These are phyloP conservation scores for Bradysia coprophila DNA, from an alignment of 1,140 invertebrate species.

Conservation along the genomic window DNA sequence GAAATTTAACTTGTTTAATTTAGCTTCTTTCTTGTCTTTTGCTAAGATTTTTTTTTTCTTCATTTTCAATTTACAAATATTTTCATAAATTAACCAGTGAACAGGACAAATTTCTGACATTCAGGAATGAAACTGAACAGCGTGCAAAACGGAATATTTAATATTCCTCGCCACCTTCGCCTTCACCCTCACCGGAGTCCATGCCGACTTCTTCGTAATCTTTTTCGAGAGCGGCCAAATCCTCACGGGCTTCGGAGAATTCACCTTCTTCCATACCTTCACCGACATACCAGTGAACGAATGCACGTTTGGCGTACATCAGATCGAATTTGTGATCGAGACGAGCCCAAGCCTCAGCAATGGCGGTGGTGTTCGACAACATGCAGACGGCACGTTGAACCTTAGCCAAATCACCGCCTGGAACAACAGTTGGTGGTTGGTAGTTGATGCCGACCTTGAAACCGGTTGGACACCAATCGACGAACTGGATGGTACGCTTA, in stretches of 20 bases:
- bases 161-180: conserved; percentile 51
- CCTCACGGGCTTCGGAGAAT: conserved; percentile 72
- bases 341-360: conserved; percentile 58
- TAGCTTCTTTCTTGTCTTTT: too few species aligned
- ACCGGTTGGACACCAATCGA: conserved; percentile 81
- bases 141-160: too few species aligned
- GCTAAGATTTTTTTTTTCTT: too few species aligned
- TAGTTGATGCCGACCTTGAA: conserved; percentile 71
- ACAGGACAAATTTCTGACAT: too few species aligned
- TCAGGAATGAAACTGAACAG: too few species aligned
- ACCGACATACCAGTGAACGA: conserved; percentile 73
- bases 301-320: conserved; percentile 68
- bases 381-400: conserved; percentile 56
- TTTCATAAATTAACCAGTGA: too few species aligned
- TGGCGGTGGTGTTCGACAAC: conserved; percentile 69
- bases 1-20: too few species aligned
- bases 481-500: conserved; percentile 70
- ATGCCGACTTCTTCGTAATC: conserved; percentile 72
- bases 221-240: conserved; percentile 69
- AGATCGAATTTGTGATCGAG: conserved; percentile 69
- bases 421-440: conserved; percentile 63
- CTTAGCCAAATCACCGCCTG: conserved; percentile 60
- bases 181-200: conserved; percentile 73
- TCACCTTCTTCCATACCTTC: conserved; percentile 78
- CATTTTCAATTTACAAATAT: too few species aligned